Evolutionary conservation across 1,140 invertebrate genomes (phyloP).

Genomic region (Lepidostoma basale): DNA sequence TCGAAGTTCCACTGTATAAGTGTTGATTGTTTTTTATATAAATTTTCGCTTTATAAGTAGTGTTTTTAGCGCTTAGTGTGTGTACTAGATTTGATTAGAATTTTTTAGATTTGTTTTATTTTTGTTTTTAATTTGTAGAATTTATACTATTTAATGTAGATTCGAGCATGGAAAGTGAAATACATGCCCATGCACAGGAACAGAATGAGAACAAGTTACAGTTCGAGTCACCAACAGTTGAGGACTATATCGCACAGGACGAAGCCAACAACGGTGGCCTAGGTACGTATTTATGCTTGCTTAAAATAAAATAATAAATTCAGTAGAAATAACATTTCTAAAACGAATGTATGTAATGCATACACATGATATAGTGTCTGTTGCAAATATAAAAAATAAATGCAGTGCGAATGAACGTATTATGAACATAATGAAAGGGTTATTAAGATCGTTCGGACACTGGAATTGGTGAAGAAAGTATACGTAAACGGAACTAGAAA

Average conservation of each 20-base stretch:
- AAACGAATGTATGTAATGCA: no score
- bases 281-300: slow-evolving; percentile 50
- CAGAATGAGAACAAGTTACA: slow-evolving; percentile 60
- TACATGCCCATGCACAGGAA: slow-evolving; percentile 62
- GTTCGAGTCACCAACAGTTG: slow-evolving; percentile 50
- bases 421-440: no score
- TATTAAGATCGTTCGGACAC: no score
- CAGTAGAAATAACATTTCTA: no score
- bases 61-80: not conserved
- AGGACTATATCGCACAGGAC: slow-evolving; percentile 59
- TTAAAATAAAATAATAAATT: no score
- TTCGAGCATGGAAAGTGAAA: slow-evolving; percentile 65
- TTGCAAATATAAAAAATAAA: no score
- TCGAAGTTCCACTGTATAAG: not conserved
- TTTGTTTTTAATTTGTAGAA: no score
- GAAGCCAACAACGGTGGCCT: slow-evolving; percentile 56
- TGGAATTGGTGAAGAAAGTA: no score
- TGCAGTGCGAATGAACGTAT: no score
- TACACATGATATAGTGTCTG: no score
- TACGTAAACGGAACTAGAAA: no score
- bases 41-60: not conserved
- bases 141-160: slow-evolving; percentile 59
- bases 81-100: slow-evolving; percentile 13
- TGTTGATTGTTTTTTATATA: not conserved
- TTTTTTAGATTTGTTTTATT: slow-evolving; percentile 48